phyloP scores from a whole-genome alignment of 2,113 vertebrate genomes.

The Petrocephalus microphthalmus region DNA sequence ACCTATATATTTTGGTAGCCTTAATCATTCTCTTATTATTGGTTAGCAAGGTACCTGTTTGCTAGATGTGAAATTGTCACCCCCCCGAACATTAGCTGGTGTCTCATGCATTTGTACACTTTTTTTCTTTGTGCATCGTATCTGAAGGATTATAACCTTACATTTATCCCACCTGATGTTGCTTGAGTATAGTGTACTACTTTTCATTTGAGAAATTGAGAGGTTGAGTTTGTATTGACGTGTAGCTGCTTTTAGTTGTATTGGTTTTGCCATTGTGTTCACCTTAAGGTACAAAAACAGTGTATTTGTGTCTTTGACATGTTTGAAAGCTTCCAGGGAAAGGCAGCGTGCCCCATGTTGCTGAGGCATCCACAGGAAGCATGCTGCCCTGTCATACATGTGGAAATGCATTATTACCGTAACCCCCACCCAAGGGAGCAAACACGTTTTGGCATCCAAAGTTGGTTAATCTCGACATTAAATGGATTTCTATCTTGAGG shows the following conservation, averaged over 20 bases:
- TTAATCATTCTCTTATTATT: background rate
- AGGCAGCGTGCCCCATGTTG: background rate
- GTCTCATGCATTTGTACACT: background rate
- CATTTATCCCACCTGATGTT: background rate
- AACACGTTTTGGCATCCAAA: background rate
- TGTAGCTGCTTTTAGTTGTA: background rate
- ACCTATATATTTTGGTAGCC: background rate
- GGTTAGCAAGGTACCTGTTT: background rate
- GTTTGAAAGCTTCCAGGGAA: background rate
- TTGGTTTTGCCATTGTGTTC: background rate
- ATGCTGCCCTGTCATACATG: background rate
- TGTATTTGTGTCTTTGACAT: background rate
- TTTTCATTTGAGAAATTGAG: background rate
- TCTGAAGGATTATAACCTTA: background rate
- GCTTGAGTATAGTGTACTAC: background rate
- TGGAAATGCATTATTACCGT: background rate
- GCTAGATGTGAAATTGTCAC: background rate
- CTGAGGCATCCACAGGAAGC: background rate
- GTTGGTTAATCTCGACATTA: background rate
- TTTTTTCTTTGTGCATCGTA: background rate
- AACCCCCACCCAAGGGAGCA: background rate
- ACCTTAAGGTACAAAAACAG: background rate
- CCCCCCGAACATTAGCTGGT: background rate
- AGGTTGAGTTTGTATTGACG: background rate
- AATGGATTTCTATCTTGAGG: background rate